Base-by-base conservation (phyloP, 2,797 vertebrate genomes). In the Chaunax sp. region DNA sequence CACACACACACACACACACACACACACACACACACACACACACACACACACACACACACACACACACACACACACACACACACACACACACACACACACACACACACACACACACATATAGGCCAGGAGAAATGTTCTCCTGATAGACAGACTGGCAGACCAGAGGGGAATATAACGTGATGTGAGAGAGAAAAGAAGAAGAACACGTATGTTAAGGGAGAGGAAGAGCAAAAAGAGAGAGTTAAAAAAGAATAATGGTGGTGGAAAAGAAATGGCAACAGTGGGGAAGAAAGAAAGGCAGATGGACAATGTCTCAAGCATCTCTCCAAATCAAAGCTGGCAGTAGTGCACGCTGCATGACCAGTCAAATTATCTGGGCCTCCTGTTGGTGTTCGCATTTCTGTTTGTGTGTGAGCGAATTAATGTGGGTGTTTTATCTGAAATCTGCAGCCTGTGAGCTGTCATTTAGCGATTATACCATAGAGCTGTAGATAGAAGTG, bases 401-500 rank as follows among this genome's bases (percentile, higher is more conserved):
- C 26, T 68, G 40, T 74, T 26, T 52, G 40, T 55, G 64, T 63
- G 64, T 50, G 65, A 49, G 60, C 35, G 63, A 55, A 64, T 67
- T 69, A 72, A 68, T 65, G 70, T 69, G 69, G 55, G 70, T 69
- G 73, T 6, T 14, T 82, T 86, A 91, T 92, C 86, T 77, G 63
- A 66, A 82, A 92, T 90, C 89, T 85, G 86, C 83, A 90, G 89
- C 81, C 83, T 83, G 73, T 67, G 79, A 82, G 80, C 81, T 85
- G 81, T 85, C 89, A 92, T 91, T 89, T 64, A 73, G 81, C 53
- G 86, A 92, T 92, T 89, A 89, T 75, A 84, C 69, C 73, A 49
- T 41, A 59, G 81, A 67, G 81, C 81, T 81, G 85, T 75, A 58
- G 80, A 81, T 82, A 83, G 78, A 58, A 51, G 70, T 70, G 72